Evolutionary conservation across 1,140 invertebrate genomes (phyloP), one percentile per base, ranked within the genome.

Genomic region (Diploscapter pachys): DNA sequence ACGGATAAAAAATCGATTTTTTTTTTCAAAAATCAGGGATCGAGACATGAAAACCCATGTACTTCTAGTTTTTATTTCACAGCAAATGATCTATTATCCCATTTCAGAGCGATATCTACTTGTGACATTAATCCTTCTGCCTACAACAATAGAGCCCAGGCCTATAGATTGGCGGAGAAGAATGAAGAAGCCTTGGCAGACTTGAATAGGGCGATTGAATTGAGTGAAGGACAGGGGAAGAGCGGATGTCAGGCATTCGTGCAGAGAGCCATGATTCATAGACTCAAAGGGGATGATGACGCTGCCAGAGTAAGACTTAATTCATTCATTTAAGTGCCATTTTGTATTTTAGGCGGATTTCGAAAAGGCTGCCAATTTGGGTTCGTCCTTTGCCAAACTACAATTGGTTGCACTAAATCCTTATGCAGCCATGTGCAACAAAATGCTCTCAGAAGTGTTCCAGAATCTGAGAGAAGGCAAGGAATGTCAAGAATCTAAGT

Each of bases 381-480:
- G 93, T 4, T 92, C 90, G 78, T 87, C 88, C 48, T 95, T 94
- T 87, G 92, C 92, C 49, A 93, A 92, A 84, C 89, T 90, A 77
- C 91, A 92, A 87, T 62, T 87, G 8, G 83, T 87, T 5, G 74
- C 83, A 4, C 79, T 89, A 81, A 88, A 88, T 76, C 81, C 87
- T 83, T 94, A 93, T 87, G 91, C 92, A 71, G 92, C 92, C 0
- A 89, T 95, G 13, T 96, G 94, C 86, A 97, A 96, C 86, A 91
- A 93, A 86, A 96, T 96, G 93, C 87, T 97, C 49, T 84, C 88
- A 31, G 89, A 93, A 83, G 90, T 92, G 53, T 74, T 74, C 49
- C 52, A 68, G 6, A 65, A 74, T 5, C 51, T 72, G 59, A 63
- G 51, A 4, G 51, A n/a, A 31, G 54, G n/a, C 11, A 71, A 13